These are phyloP conservation scores for Pollicipes pollicipes DNA, from an alignment of 1,140 invertebrate genomes.

Conservation along the genomic window DNA sequence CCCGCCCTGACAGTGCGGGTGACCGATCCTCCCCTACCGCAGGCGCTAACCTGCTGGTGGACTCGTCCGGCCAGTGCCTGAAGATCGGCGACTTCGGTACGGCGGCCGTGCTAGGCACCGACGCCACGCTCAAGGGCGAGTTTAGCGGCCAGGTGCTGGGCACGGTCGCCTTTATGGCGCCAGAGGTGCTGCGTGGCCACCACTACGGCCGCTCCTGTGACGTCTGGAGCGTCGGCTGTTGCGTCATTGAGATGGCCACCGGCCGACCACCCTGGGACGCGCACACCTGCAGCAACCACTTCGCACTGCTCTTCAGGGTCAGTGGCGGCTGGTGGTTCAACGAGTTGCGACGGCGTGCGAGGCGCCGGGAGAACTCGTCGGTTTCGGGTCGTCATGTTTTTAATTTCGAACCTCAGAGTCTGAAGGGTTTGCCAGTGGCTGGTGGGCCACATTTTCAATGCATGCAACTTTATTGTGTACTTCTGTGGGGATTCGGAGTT, in stretches of 20 bases:
- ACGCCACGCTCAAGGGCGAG: conserved; percentile 30
- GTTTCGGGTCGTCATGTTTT: too few species aligned
- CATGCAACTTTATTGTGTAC: too few species aligned
- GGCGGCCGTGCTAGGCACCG: conserved; percentile 28
- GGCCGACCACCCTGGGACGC: conserved; percentile 33
- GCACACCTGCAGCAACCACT: conserved; percentile 31
- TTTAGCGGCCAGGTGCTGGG: conserved; percentile 34
- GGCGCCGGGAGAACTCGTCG: too few species aligned
- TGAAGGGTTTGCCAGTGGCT: too few species aligned
- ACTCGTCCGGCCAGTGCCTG: conserved; percentile 31
- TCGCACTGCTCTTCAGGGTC: conserved; percentile 34
- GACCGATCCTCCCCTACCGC: neutral
- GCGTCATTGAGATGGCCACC: conserved; percentile 34
- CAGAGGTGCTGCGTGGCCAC: conserved; percentile 35
- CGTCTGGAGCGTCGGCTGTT: conserved; percentile 35
- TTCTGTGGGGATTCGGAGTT: too few species aligned
- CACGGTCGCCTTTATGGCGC: conserved; percentile 37
- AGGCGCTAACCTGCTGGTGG: conserved; percentile 35
- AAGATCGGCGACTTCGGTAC: conserved; percentile 36
- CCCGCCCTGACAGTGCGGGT: too few species aligned
- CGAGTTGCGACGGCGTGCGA: too few species aligned
- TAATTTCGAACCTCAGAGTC: too few species aligned
- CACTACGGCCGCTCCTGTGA: conserved; percentile 34
- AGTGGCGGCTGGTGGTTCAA: too few species aligned
- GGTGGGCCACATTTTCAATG: too few species aligned